These are phyloP conservation scores for Meiosimyza platycephala DNA, from an alignment of 2,888 invertebrate species.

Conservation along the genomic window DNA sequence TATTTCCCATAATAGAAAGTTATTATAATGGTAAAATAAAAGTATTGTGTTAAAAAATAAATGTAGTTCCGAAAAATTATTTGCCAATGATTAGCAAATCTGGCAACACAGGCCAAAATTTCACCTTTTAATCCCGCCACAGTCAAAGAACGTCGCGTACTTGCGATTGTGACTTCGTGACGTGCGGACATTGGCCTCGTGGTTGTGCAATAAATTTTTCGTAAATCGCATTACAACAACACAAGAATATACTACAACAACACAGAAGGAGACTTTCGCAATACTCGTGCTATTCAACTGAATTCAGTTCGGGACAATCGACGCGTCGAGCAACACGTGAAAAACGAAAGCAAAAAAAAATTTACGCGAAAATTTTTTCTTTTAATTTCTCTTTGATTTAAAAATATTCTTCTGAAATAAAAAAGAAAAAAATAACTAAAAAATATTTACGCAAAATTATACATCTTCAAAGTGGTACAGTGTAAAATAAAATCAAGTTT, in stretches of 20 bases:
- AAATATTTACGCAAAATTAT: background rate
- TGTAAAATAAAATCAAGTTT: background rate
- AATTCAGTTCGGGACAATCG: constrained; percentile 30
- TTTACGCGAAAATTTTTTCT: constrained; percentile 9
- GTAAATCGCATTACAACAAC: constrained; percentile 10
- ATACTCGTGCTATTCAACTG: constrained; percentile 5
- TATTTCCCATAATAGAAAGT: too few species aligned
- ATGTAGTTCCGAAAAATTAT: too few species aligned
- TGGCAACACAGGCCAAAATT: too few species aligned
- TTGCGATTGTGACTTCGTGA: constrained; percentile 42
- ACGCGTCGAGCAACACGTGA: constrained; percentile 20
- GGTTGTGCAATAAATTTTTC: constrained; percentile 1
- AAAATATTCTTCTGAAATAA: background rate
- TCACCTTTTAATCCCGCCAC: background rate
- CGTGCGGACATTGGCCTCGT: constrained; percentile 55
- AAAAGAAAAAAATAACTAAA: constrained; percentile 9
- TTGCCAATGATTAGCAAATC: too few species aligned
- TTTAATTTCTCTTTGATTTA: constrained; percentile 19
- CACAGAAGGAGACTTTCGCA: constrained; percentile 10
- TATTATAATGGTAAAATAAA: too few species aligned
- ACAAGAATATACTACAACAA: constrained; percentile 20
- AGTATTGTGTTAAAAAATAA: too few species aligned
- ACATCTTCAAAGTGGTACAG: constrained; percentile 7
- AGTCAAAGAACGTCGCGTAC: constrained; percentile 10
- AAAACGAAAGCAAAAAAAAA: background rate